Evolutionary conservation across 2,113 vertebrate genomes (phyloP), one percentile per base, ranked within the genome.

Genomic region (Poeciliopsis occidentalis): DNA sequence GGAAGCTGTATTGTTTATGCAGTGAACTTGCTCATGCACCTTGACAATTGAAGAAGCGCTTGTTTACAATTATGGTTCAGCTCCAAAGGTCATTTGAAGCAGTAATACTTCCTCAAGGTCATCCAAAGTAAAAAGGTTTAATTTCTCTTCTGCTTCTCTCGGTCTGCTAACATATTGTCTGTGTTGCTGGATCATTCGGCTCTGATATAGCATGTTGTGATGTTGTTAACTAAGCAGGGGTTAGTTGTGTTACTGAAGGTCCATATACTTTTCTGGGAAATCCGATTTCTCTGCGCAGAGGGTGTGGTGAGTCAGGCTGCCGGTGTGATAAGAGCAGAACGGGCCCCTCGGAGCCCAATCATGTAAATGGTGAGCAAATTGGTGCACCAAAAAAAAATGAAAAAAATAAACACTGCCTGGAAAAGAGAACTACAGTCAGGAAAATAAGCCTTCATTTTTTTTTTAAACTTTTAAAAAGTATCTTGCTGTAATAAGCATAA

Each of bases 221-320:
- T 67, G 82, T 69, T 41, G 79, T 84, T 79, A 79, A 81, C 72
- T 79, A 78, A 76, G 74, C 64, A 47, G 71, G 17, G 6, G 54
- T 77, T 69, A 39, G n/a, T 64, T 73, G 91, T 77, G 67, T 47
- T 83, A 87, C 88, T 87, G 80, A 86, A 87, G 64, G 88, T 85
- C 78, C 81, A 81, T 77, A 71, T 63, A 83, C 73, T 89, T 87
- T 86, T 87, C 84, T 87, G 73, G 83, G 83, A 70, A 85, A 83
- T 83, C 71, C 22, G 37, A 84, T 88, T 85, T 87, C 84, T 79
- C 87, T 34, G 54, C 64, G 54, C 64, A 57, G 51, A 80, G 91
- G 92, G 92, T 84, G 92, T 91, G 91, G 89, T 75, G 76, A 79
- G 69, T 81, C 81, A 69, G 75, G 71, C 87, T 73, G 85, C 68